Conservation (phyloP, 23 tunicate genomes). For the Trididemnum miniatum region DNA sequence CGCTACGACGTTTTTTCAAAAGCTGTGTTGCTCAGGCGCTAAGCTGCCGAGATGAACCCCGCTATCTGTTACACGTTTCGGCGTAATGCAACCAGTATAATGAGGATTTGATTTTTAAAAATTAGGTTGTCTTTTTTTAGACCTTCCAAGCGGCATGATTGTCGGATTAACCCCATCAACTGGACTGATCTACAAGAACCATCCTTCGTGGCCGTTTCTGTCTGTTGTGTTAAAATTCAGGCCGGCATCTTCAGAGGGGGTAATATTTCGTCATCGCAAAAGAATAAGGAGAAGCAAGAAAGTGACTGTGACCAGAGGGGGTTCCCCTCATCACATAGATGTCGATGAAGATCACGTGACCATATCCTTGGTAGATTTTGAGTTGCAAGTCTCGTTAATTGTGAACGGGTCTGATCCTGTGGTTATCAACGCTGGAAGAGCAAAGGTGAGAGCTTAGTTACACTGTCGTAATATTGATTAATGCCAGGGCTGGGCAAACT, state of each 20-base stretch:
- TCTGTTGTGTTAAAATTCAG: constrained; percentile 38
- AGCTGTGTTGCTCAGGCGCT: no score
- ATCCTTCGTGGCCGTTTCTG: constrained; percentile 25
- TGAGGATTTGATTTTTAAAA: no score
- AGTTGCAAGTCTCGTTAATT: constrained; percentile 18
- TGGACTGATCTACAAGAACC: constrained; percentile 23
- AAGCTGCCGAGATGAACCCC: no score
- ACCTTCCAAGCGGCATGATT: no score
- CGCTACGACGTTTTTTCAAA: no score
- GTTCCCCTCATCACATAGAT: background rate
- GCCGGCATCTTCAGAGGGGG: constrained; percentile 25
- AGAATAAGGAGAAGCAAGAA: background rate
- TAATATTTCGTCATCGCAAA: constrained; percentile 36
- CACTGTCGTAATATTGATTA: no score
- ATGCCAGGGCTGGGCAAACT: no score
- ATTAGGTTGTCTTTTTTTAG: no score
- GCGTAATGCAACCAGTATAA: no score
- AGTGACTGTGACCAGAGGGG: background rate
- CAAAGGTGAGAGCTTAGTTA: constrained; percentile 25
- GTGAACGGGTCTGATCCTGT: constrained; percentile 46
- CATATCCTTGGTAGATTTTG: constrained; percentile 12
- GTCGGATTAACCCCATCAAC: background rate
- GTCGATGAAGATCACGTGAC: constrained; percentile 17
- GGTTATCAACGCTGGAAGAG: constrained; percentile 28
- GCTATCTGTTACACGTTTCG: no score